A percentile compares a stretch with the other conserved stretches of the same genome.
Evolutionary conservation across 2,113 vertebrate species (phyloP).

Genomic region (Hirundichthys speculiger): DNA sequence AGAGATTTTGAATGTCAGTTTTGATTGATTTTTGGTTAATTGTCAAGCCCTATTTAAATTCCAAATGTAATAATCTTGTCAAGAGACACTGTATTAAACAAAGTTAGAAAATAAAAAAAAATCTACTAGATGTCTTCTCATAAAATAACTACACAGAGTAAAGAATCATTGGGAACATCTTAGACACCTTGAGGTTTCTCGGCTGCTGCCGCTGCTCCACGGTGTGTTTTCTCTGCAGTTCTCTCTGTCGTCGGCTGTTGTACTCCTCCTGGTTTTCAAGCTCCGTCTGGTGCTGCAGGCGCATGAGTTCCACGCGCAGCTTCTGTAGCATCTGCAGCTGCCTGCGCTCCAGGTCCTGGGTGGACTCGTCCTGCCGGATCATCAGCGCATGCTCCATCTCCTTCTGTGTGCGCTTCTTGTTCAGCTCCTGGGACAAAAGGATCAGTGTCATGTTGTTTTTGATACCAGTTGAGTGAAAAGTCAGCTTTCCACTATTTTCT

Average conservation of each 20-base stretch:
- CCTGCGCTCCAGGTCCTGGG: slow-evolving; percentile 93
- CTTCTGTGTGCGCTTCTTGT: slow-evolving; percentile 97
- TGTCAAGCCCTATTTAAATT: too few relatives aligned
- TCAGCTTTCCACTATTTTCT: too few relatives aligned
- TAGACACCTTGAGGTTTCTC: slow-evolving; percentile 93
- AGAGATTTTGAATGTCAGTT: too few relatives aligned
- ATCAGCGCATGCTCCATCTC: slow-evolving; percentile 99
- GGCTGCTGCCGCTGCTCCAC: slow-evolving; percentile 99
- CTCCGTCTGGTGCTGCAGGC: slow-evolving; percentile 98
- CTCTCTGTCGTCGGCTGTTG: slow-evolving; percentile 93
- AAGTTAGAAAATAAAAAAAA: not conserved
- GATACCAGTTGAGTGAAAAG: too few relatives aligned
- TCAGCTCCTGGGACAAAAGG: slow-evolving; percentile 86
- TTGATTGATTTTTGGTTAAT: too few relatives aligned
- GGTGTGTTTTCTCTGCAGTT: slow-evolving; percentile 96
- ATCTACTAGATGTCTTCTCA: not conserved
- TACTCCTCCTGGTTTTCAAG: slow-evolving; percentile 99
- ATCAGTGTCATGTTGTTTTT: not conserved
- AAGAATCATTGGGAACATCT: not conserved
- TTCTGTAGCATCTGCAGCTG: slow-evolving; percentile 97
- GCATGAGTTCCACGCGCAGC: slow-evolving; percentile 95
- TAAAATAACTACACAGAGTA: slow-evolving; percentile 1
- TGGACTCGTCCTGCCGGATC: slow-evolving; percentile 98
- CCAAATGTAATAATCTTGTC: too few relatives aligned
- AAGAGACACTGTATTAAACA: too few relatives aligned